Base-by-base conservation (phyloP, 2,113 vertebrate genomes). In the Arizona elegans region DNA sequence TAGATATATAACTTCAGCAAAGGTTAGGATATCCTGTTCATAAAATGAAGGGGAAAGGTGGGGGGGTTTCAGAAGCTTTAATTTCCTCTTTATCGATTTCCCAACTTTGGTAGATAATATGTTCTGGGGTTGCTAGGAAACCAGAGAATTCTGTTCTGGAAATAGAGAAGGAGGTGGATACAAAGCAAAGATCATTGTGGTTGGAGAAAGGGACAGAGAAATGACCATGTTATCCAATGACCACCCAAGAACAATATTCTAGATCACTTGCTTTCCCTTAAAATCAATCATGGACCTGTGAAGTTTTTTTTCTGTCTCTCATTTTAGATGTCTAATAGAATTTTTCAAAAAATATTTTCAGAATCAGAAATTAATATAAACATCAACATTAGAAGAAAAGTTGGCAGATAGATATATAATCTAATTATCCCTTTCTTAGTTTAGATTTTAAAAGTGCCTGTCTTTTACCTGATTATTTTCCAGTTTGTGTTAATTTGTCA, bases 51-150 rank as follows among this genome's bases (percentile, higher is more conserved):
- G 19, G n/a, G 8, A 17, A 56, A 29, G 13, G 13, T 7, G 47
- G 54, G 50, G 85, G 21, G 9, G 2, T 4, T 87, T 89, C 55
- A 56, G n/a, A 12, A 90, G 56, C 47, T n/a, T 93, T 54, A 38
- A 86, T 93, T 85, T 93, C 29, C n/a, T 56, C 26, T 38, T 90
- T 90, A 86, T 65, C 8, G 56, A 43, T 62, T 43, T 65, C 90
- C 54, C n/a, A 17, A 86, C 86, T 56, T 26, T 65, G 43, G 92
- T 47, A 90, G 29, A 50, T 87, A 90, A 87, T 15, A 65, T 24
- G 33, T 90, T 58, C 47, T n/a, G 75, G 86, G 56, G 89, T 87
- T 93, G 92, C 89, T 93, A 93, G n/a, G 92, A 62, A 54, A 93
- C 88, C 38, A 62, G 11, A 90, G 12, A 24, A 26, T 59, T 38